Base-by-base conservation (phyloP, 2,797 vertebrate genomes). In the Ctenopoma multispine region DNA sequence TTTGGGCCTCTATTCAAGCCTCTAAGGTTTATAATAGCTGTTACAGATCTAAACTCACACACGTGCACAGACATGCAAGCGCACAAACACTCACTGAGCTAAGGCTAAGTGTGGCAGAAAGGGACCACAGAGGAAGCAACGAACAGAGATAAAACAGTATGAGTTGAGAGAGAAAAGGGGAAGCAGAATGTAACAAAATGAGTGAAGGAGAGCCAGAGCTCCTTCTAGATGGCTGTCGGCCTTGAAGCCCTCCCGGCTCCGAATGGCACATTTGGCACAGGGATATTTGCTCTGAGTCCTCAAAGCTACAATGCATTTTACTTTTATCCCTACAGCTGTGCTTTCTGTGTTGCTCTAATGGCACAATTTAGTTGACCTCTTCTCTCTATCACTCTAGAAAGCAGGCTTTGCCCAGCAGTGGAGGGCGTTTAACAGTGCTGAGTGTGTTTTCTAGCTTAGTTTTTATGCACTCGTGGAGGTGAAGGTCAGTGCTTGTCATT, bases 261-360 rank as follows among this genome's bases (percentile, higher is more conserved):
- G 61, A 88, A 80, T 80, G 86, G 56, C 81, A 85, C 75, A 70
- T 91, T 92, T 92, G 84, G 80, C 77, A 84, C 24, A 49, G 57
- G 31, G 43, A 61, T 58, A 41, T 84, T 84, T 76, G 69, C 77
- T 73, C 44, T 2, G 57, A 78, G 66, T 83, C 71, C 70, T 80
- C 70, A 71, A 50, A 89, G 69, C 72, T 48, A n/a, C 18, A 7
- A 40, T 53, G 59, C 46, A 14, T 69, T 80, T 81, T 50, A 62
- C 72, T 70, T 75, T 72, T 72, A 67, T 80, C 65, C 51, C 21
- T 58, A 69, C 75, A 72, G 71, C 69, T 75, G 75, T 7, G 69
- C 24, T 61, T 51, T n/a, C 62, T 73, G 21, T 50, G 72, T 57
- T 43, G 53, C 40, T 77, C 69, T 73, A 69, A 79, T 50, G 38